Base-by-base conservation (phyloP, 1,140 invertebrate genomes). In the Drosophila littoralis region DNA sequence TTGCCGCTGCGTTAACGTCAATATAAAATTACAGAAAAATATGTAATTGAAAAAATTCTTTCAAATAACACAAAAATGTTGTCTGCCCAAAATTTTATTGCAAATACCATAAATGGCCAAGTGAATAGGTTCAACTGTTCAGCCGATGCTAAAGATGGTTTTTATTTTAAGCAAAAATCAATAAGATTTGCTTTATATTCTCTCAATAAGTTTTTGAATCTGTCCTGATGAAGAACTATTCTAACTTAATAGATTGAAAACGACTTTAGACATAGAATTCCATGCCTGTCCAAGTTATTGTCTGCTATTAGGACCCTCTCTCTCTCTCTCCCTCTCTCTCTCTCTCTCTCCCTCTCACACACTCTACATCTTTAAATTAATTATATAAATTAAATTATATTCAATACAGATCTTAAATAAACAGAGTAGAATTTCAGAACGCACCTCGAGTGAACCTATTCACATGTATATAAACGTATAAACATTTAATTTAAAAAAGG, bases 31-130 rank as follows among this genome's bases (percentile, higher is more conserved):
- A 72, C 46, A 65, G 15, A 46, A 75, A 81, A 68, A 28, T 22
- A 38, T 45, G 22, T 77, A 68, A 88, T 82, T 68, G 70, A 70
- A 74, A 79, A 57, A 64, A 40, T 68, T 65, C 58, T 55, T 52
- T 61, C 50, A 65, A 63, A 22, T 75, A 68, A 71, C 70, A 69
- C 45, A 43, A 45, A 73, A 15, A 15, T 57, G 17, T 77, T 57
- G 42, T 50, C 51, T 13, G 42, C 9, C 10, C 57, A 36, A 45
- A 45, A 35, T 9, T 35, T 33, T 9, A 59, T 48, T 63, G 61
- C 33, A 42, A 43, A 15, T 61, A 57, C 33, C 45, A 51, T 68
- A 43, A 42, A 55, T 80, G 74, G 45, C 17, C 55, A 71, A 55
- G 51, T 81, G 61, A 72, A 65, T 64, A 75, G 58, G 33, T 61